These are phyloP conservation scores for Propithecus deckenii DNA, from an alignment of 2,797 vertebrate species.

Conservation along the genomic window DNA sequence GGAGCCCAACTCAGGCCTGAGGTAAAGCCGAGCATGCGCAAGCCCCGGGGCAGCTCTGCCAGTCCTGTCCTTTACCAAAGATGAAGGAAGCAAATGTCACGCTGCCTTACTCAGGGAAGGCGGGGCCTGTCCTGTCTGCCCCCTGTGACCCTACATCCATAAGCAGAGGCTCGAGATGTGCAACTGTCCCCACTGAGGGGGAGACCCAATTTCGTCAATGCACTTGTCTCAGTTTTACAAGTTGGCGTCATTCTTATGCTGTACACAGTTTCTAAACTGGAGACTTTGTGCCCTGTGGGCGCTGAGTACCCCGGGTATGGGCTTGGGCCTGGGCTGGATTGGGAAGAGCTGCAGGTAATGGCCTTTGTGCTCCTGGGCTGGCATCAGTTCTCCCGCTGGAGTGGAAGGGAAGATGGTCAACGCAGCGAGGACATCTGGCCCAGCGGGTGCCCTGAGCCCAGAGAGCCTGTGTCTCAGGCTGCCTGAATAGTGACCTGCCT, in stretches of 20 bases:
- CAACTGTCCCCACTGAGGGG: background rate
- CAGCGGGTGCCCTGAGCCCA: background rate
- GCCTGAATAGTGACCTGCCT: background rate
- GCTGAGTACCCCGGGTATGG: background rate
- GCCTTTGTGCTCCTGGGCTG: background rate
- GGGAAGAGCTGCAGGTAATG: conserved; percentile 31
- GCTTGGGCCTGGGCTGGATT: conserved; percentile 20
- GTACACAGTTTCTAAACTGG: conserved; percentile 64
- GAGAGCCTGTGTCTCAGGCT: background rate
- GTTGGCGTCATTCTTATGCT: conserved; percentile 68
- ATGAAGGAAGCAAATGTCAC: conserved; percentile 68
- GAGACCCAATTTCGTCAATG: conserved; percentile 71
- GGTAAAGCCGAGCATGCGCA: conserved; percentile 29
- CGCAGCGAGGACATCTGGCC: background rate
- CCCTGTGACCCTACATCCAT: background rate
- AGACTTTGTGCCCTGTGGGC: conserved; percentile 50
- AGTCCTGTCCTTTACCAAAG: conserved; percentile 72
- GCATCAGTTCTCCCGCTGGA: background rate
- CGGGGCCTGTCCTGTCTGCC: conserved; percentile 51
- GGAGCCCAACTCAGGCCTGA: conserved; percentile 41
- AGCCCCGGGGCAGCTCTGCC: conserved; percentile 54
- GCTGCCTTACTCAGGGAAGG: conserved; percentile 78
- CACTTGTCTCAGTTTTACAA: conserved; percentile 72
- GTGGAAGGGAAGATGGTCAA: background rate
- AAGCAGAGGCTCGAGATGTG: conserved; percentile 15